phyloP scores from a whole-genome alignment of 2,888 invertebrate species.

The Drosophila birchii region DNA sequence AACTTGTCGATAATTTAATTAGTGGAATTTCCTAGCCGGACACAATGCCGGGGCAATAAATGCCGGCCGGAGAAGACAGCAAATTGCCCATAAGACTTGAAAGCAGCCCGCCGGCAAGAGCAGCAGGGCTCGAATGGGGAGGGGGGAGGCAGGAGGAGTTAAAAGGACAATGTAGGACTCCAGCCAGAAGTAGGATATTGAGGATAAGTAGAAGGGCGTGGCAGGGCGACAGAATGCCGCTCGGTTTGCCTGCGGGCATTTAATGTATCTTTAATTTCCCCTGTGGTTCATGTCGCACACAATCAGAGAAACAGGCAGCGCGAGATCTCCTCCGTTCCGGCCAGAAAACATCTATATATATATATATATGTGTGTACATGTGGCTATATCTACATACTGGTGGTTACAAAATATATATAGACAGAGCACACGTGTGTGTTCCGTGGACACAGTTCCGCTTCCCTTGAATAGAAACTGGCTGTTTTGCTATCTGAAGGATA shows the following conservation, averaged over 20 bases:
- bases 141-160: neutral
- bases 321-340: neutral
- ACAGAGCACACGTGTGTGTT: constrained; percentile 14
- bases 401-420: neutral
- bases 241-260: constrained; percentile 67
- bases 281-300: constrained; percentile 73
- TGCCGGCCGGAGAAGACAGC: constrained; percentile 31
- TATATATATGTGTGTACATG: neutral
- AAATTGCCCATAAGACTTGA: constrained; percentile 46
- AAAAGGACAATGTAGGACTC: neutral
- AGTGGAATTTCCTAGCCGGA: constrained; percentile 48
- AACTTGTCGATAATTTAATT: constrained; percentile 68
- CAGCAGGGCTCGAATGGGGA: neutral
- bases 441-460: constrained; percentile 7
- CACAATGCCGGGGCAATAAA: constrained; percentile 40
- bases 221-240: constrained; percentile 22
- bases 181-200: neutral
- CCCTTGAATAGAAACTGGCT: constrained; percentile 15
- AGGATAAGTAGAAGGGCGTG: constrained; percentile 11
- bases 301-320: constrained; percentile 56
- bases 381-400: constrained; percentile 20
- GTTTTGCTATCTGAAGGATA: constrained; percentile 2
- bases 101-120: constrained; percentile 9
- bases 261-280: constrained; percentile 80
- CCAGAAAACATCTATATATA: constrained; percentile 1